Conservation (phyloP, 2,888 invertebrate genomes). For the Podotricha telesiphe region DNA sequence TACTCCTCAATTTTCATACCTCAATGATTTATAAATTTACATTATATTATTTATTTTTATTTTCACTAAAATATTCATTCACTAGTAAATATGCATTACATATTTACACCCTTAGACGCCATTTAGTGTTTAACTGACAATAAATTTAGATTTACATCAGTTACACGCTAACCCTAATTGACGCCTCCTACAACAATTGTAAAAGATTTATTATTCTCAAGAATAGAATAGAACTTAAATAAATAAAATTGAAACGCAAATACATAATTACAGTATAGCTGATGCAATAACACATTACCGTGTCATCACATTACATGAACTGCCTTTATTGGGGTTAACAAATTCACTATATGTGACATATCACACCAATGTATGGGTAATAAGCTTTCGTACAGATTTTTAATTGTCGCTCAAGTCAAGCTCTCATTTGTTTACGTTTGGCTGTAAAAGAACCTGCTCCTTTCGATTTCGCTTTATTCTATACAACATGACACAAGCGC, state of each 20-base stretch:
- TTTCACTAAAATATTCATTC: too few species aligned
- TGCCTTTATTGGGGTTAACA: slow-evolving; percentile 52
- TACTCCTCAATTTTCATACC: too few species aligned
- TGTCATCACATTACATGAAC: slow-evolving; percentile 62
- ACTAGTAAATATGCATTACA: too few species aligned
- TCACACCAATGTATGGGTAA: slow-evolving; percentile 23
- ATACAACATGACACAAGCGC: slow-evolving; percentile 10
- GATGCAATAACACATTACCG: slow-evolving; percentile 72
- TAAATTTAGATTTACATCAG: background rate
- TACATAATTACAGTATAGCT: slow-evolving; percentile 46
- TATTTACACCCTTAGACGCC: background rate
- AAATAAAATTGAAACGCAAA: slow-evolving; percentile 34
- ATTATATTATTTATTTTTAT: too few species aligned
- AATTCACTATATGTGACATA: slow-evolving; percentile 39
- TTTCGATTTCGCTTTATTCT: background rate
- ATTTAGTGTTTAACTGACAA: background rate
- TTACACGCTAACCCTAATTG: background rate
- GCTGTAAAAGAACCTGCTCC: slow-evolving; percentile 7
- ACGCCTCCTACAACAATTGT: background rate
- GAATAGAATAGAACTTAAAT: slow-evolving; percentile 27
- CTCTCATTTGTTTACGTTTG: slow-evolving; percentile 26
- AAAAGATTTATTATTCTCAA: slow-evolving; percentile 20
- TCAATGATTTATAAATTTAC: too few species aligned
- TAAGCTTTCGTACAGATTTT: slow-evolving; percentile 29
- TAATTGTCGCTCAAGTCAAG: slow-evolving; percentile 28